Evolutionary conservation across 2,797 vertebrate genomes (phyloP).

Genomic region (Mus caroli): DNA sequence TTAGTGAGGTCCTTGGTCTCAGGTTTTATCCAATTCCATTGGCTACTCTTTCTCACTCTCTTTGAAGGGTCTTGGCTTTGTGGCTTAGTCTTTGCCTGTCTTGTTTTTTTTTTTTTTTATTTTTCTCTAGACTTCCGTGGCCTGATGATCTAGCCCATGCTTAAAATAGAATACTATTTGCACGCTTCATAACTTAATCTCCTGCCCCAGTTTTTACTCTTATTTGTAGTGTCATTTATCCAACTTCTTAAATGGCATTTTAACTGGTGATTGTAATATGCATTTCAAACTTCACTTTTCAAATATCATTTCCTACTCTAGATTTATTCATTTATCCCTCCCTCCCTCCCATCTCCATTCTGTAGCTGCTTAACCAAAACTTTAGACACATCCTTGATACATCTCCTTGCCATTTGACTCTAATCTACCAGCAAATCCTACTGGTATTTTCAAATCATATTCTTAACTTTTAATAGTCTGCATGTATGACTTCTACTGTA

Average conservation of each 20-base stretch:
- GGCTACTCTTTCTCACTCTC: neutral
- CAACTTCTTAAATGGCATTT: neutral
- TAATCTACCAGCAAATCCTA: neutral
- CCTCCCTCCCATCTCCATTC: neutral
- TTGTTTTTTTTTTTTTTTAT: neutral
- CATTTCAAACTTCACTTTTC: constrained; percentile 20
- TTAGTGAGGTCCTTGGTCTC: neutral
- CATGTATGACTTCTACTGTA: neutral
- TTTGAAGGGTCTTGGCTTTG: neutral
- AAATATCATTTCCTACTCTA: neutral
- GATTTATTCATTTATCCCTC: neutral
- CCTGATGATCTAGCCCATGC: neutral
- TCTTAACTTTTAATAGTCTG: neutral
- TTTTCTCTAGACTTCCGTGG: neutral
- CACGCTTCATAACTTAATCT: neutral
- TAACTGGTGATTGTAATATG: neutral
- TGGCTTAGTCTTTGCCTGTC: neutral
- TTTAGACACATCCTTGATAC: neutral
- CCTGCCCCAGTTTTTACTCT: neutral
- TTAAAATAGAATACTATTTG: neutral
- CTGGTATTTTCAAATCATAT: neutral
- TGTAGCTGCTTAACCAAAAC: neutral
- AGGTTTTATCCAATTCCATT: neutral
- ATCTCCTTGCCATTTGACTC: constrained; percentile 14
- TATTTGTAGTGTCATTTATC: constrained; percentile 3